Evolutionary conservation across 2,888 invertebrate species (phyloP).

Genomic region (Drosophila nr. perissopoda): DNA sequence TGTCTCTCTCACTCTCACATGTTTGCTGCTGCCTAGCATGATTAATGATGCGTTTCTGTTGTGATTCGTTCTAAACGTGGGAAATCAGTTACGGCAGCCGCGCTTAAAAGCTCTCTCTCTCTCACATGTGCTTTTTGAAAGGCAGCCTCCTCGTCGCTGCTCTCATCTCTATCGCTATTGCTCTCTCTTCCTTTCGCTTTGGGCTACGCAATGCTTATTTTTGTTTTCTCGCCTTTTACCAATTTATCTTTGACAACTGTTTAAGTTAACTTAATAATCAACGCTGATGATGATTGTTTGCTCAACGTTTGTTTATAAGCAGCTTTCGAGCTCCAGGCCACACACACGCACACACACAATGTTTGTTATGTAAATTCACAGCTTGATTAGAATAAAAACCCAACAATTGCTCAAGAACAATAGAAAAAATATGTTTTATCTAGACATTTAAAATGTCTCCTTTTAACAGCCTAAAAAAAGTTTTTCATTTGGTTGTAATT

Average conservation of each 20-base stretch:
- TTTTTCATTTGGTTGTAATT: conserved; percentile 20
- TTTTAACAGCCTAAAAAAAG: not conserved
- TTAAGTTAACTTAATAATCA: conserved; percentile 63
- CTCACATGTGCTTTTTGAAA: conserved; percentile 42
- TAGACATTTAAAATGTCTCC: conserved; percentile 4
- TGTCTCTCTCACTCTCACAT: conserved; percentile 13
- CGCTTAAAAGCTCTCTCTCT: conserved; percentile 53
- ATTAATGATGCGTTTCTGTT: conserved; percentile 83
- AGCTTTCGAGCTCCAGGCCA: conserved; percentile 44
- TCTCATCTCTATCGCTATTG: not conserved
- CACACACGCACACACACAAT: conserved; percentile 12
- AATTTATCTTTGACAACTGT: conserved; percentile 75
- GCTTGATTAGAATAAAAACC: conserved; percentile 46
- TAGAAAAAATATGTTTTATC: conserved; percentile 10
- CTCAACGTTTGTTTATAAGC: conserved; percentile 27
- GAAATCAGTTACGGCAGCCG: conserved; percentile 71
- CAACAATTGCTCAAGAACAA: conserved; percentile 48
- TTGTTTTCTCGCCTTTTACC: conserved; percentile 56
- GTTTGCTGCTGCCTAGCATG: conserved; percentile 58
- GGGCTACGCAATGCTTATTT: conserved; percentile 72
- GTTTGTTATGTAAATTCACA: conserved; percentile 54
- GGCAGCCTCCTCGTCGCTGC: conserved; percentile 19
- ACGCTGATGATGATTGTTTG: conserved; percentile 41
- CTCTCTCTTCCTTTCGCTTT: conserved; percentile 45
- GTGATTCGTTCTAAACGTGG: conserved; percentile 83